These are phyloP conservation scores for Poeciliopsis turneri DNA, from an alignment of 2,797 vertebrate genomes.

Conservation along the genomic window DNA sequence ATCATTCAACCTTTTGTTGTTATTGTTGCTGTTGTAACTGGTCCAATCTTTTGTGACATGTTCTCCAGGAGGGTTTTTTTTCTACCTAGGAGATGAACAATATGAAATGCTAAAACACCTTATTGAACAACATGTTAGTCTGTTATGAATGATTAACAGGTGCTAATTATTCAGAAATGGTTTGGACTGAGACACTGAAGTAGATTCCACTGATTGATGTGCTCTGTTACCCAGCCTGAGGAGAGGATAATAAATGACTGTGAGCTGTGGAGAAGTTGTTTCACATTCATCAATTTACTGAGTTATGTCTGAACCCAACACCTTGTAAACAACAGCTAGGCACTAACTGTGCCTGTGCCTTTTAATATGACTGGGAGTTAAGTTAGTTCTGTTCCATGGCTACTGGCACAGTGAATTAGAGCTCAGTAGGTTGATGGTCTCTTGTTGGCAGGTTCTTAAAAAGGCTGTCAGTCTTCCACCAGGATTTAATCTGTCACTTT, in stretches of 20 bases:
- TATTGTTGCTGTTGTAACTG: slow-evolving; percentile 11
- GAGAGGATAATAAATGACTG: background rate
- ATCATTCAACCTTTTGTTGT: slow-evolving; percentile 22
- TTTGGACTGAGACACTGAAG: background rate
- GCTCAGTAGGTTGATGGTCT: slow-evolving; percentile 5
- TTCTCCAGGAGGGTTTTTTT: slow-evolving; percentile 21
- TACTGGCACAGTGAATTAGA: slow-evolving; percentile 5
- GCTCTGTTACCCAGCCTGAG: background rate
- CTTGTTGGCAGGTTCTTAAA: background rate
- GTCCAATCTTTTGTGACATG: slow-evolving; percentile 11
- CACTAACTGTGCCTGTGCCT: slow-evolving; percentile 1
- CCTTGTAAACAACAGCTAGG: slow-evolving; percentile 17
- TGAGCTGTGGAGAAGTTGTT: background rate
- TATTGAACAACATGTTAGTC: background rate
- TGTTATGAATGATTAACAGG: slow-evolving; percentile 4
- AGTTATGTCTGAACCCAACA: background rate
- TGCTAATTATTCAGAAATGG: background rate
- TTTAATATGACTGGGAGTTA: slow-evolving; percentile 3
- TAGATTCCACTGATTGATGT: background rate
- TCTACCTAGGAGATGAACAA: slow-evolving; percentile 1
- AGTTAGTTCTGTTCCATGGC: slow-evolving; percentile 3
- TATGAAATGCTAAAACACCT: background rate
- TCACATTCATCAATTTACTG: background rate
- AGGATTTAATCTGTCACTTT: slow-evolving; percentile 20
- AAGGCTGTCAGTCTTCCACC: slow-evolving; percentile 17